These are phyloP conservation scores for Psilopogon haemacephalus DNA, from an alignment of 2,113 vertebrate genomes.

Conservation along the genomic window DNA sequence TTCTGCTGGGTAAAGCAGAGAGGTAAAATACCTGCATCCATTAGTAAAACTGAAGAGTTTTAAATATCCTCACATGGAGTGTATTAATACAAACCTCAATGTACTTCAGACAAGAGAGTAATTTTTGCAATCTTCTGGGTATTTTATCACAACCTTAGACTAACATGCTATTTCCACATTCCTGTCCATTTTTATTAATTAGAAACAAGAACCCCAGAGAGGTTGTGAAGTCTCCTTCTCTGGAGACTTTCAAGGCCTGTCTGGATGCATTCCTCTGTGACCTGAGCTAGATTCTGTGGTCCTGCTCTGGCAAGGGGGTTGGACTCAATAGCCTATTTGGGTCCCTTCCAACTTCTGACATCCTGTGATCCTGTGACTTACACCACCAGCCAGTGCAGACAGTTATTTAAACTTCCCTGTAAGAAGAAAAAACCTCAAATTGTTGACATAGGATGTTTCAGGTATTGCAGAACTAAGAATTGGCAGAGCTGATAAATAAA, in stretches of 20 bases:
- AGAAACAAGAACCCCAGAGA: background rate
- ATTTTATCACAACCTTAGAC: background rate
- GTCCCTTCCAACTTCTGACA: too few species aligned
- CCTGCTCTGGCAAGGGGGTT: too few species aligned
- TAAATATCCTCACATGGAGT: background rate
- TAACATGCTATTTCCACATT: background rate
- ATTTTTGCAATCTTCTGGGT: background rate
- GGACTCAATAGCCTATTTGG: too few species aligned
- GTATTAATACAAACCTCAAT: background rate
- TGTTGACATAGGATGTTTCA: background rate
- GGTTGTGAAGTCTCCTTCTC: too few species aligned
- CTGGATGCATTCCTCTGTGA: too few species aligned
- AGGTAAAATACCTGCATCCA: background rate
- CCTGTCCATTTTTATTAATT: background rate
- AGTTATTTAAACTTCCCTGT: background rate
- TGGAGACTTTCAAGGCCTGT: too few species aligned
- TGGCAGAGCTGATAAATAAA: background rate
- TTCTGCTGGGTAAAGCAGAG: background rate
- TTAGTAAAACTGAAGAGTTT: background rate
- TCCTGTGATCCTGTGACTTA: too few species aligned
- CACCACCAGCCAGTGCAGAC: background rate
- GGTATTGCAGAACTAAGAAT: background rate
- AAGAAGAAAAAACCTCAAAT: background rate
- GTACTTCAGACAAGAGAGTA: background rate
- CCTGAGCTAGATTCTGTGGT: too few species aligned